A percentile compares a stretch with the other conserved stretches of the same genome.
Conservation (phyloP, 2,888 invertebrate species). For the Fragum sueziense region DNA sequence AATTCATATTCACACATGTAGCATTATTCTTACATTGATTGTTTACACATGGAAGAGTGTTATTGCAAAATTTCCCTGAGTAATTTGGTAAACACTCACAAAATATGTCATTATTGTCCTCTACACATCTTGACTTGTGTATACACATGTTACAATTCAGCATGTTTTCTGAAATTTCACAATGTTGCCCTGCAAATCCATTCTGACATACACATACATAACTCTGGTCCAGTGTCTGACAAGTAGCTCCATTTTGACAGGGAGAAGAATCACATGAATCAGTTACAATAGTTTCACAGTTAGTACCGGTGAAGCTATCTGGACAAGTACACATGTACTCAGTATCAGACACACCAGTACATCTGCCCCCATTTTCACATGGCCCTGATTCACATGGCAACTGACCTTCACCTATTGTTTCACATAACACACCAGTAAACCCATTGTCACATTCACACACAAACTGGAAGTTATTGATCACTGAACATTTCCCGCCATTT, state of each 20-base stretch:
- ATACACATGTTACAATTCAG: conserved; percentile 37
- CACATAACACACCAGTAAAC: conserved; percentile 66
- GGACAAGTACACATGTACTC: conserved; percentile 47
- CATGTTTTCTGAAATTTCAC: conserved; percentile 47
- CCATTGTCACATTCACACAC: conserved; percentile 58
- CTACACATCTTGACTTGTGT: conserved; percentile 43
- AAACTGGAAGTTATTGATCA: conserved; percentile 50
- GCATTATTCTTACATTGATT: conserved; percentile 86
- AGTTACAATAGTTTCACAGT: conserved; percentile 42
- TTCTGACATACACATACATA: conserved; percentile 61
- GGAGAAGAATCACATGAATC: conserved; percentile 56
- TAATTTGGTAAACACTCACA: conserved; percentile 72
- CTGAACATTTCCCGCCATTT: conserved; percentile 88
- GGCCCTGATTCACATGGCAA: conserved; percentile 49
- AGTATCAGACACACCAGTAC: conserved; percentile 37
- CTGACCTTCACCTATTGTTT: conserved; percentile 42
- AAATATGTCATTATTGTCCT: conserved; percentile 23
- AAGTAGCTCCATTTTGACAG: conserved; percentile 88
- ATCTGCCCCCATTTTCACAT: conserved; percentile 52
- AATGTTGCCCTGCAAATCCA: conserved; percentile 63
- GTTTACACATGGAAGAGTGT: conserved; percentile 63
- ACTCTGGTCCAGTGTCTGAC: conserved; percentile 86
- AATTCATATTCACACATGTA: conserved; percentile 88
- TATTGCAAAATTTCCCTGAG: conserved; percentile 71
- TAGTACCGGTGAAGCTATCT: conserved; percentile 37